Evolutionary conservation across 2,888 invertebrate species (phyloP), one percentile per base, ranked within the genome.

Genomic region (Mayetiola destructor): DNA sequence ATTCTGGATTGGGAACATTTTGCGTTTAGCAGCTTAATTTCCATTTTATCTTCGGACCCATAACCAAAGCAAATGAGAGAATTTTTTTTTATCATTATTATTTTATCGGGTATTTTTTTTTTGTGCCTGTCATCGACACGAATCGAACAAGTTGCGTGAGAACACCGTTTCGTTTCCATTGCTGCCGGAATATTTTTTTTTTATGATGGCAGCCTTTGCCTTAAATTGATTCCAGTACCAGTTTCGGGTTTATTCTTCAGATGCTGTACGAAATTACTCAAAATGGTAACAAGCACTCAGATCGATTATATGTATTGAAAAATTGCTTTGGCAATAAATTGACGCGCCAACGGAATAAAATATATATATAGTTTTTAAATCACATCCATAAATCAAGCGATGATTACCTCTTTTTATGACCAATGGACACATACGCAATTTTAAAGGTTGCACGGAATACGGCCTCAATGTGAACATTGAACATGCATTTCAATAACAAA

Each of bases 301-400:
- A 32, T 12, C 6, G 6, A 32, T 12, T 9, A 8, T 32, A 9
- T 6, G 42, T 40, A 20, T 42, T 21, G 40, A 20, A 2, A 6
- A 21, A 5, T 12, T n/a, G 27, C 48, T 27, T 27, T 48, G 48
- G 27, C 48, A 48, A 48, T 48, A 48, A 27, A 10, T 23, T 48
- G n/a, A 27, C 27, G 48, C 48, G 27, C n/a, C 23, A 48, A 48
- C n/a, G n/a, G n/a, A 27, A 27, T 27, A 27, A 48, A 48, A 48
- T 27, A n/a, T 2, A 14, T 5, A 27, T 14, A 42, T n/a, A n/a
- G n/a, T n/a, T n/a, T n/a, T n/a, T n/a, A 42, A 40, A 27, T 48
- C 48, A 48, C 27, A 48, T 48, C n/a, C 48, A 48, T 48, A 48
- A 48, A 48, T 48, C 48, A 48, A 27, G 14, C 48, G 48, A 48